Evolutionary conservation across 2,113 vertebrate species (phyloP), one percentile per base, ranked within the genome.

Genomic region (Phoenicopterus ruber): DNA sequence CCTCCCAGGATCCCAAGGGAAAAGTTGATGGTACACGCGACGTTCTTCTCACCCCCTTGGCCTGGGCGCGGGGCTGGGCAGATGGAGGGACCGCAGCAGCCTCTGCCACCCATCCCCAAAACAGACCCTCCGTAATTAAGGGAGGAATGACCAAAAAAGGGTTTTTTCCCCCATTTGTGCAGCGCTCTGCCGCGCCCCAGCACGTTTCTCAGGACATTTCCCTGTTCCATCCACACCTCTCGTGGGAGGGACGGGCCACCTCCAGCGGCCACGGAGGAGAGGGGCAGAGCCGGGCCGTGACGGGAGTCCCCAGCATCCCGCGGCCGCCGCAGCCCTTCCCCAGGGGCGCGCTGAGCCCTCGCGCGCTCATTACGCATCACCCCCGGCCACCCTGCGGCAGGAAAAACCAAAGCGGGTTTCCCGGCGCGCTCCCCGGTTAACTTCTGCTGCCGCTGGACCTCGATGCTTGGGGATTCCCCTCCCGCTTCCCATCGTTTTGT

Each of bases 341-440:
- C 36, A 0, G 8, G 59, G 40, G 28, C 1, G 28, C 1, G 20
- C 86, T 44, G 38, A 91, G 83, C 79, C 67, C 57, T 47, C 4
- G 1, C 61, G 17, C 8, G 0, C 50, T 28, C 72, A 2, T 17
- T 2, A 4, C 81, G 13, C 31, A 0, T 3, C 88, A 13, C 59
- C 34, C 59, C 82, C 18, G 1, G 7, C 42, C 32, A 0, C 80
- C 11, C 7, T 49, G 6, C n/a, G 0, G 1, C 26, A 14, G 65
- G 31, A 13, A 18, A 49, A 44, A 59, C 6, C 50, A 16, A 17
- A 63, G 22, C 0, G 0, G 18, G 0, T 29, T 57, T 18, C 62
- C 77, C 2, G 0, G 0, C 3, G 4, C 3, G 1, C 58, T 50
- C 17, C 73, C 70, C 6, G 0, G 3, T 5, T 31, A 17, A 6